Base-by-base conservation (phyloP, 2,888 invertebrate species). In the Mesochorus sp. region DNA sequence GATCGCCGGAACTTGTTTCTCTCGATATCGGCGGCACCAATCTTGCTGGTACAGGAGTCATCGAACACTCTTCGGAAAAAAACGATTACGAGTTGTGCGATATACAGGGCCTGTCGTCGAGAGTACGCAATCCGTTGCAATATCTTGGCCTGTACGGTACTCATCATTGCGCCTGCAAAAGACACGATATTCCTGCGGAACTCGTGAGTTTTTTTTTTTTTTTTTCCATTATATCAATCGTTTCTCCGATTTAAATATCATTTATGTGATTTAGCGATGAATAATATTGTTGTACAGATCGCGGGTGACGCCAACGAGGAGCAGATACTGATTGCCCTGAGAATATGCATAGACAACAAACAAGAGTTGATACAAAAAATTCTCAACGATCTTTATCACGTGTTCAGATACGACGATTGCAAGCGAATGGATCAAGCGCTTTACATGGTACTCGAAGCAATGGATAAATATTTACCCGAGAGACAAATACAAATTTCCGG, bases 1-100 rank as follows among this genome's bases (percentile, higher is more conserved):
- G 92, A 87, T 92, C 99, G 84, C 95, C 96, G 0, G 91, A 94
- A 61, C 92, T 99, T 75, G 94, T 94, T 44, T 96, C 96, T 21
- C 92, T 99, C 84, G 99, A 99, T 91, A 97, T 99, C 88, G 98
- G 98, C 2, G 98, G 98, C 10, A 99, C 99, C 14, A 98, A 99
- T 92, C 92, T 99, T 81, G 97, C 98, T 42, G 97, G 98, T 10
- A 94, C 94, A 66, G 97, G 97, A 53, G 95, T 95, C 24, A 95
- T 95, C 10, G 92, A 93, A 88, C 92, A 92, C 79, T 89, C 89
- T 53, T 57, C 81, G 3, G 82, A 84, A 10, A 67, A 59, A 49
- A 75, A 44, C n/a, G 74, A 81, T 19, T 82, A 80, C 44, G 79
- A 82, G 28, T 75, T 85, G 28, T 94, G 95, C 81, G 96, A 98